A percentile compares a stretch with the other conserved stretches of the same genome.
Conservation (phyloP, 2,888 invertebrate genomes). For the Melanostoma scalare region DNA sequence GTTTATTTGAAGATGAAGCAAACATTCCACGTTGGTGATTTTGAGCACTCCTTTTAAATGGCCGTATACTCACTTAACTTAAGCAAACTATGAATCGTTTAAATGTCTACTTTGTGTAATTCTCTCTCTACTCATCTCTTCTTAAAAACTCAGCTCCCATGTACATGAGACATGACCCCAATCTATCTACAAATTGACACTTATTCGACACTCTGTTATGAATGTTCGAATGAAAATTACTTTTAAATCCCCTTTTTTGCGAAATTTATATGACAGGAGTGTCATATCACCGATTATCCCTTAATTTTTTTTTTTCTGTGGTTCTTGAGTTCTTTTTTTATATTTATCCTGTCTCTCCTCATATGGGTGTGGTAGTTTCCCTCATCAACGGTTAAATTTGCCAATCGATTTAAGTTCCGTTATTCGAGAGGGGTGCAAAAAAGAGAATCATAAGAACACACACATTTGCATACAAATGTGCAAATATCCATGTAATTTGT, state of each 20-base stretch:
- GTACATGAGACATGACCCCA: constrained; percentile 24
- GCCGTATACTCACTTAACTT: too few species aligned
- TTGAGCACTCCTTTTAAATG: too few species aligned
- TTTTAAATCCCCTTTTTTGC: constrained; percentile 67
- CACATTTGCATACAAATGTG: constrained; percentile 72
- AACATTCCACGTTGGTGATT: too few species aligned
- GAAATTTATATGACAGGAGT: constrained; percentile 69
- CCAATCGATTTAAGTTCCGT: constrained; percentile 65
- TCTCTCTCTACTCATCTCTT: neutral
- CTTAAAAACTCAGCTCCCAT: constrained; percentile 2
- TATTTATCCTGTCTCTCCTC: neutral
- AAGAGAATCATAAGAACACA: constrained; percentile 35
- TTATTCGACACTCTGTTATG: constrained; percentile 45
- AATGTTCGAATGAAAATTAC: constrained; percentile 63
- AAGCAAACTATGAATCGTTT: neutral
- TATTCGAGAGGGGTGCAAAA: constrained; percentile 14
- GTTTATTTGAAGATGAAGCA: too few species aligned
- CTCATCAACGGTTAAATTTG: constrained; percentile 67
- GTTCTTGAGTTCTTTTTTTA: constrained; percentile 4
- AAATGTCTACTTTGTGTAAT: neutral
- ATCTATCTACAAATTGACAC: constrained; percentile 69
- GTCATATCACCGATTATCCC: constrained; percentile 71
- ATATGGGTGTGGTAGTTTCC: constrained; percentile 42
- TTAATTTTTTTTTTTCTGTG: constrained; percentile 36
- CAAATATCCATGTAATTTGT: constrained; percentile 73